Conservation (phyloP, 2,113 vertebrate species). For the Cepphus grylle region DNA sequence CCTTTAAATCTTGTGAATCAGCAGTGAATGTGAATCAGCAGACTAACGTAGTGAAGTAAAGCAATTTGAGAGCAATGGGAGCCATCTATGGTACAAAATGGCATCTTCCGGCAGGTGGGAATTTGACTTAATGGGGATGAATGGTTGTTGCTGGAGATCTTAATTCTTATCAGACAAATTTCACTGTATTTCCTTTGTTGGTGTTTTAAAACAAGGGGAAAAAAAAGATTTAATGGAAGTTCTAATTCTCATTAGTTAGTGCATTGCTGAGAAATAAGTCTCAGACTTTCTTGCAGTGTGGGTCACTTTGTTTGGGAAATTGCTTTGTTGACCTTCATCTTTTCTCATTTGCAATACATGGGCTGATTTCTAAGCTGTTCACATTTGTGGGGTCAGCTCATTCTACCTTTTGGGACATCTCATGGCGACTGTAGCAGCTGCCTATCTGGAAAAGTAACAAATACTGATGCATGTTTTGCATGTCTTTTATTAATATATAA, state of each 20-base stretch:
- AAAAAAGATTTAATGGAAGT: background rate
- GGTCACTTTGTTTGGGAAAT: background rate
- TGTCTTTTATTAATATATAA: background rate
- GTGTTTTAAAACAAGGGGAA: background rate
- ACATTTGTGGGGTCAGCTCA: background rate
- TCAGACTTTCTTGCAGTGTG: background rate
- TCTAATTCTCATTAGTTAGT: background rate
- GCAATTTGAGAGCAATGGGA: background rate
- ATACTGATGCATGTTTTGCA: background rate
- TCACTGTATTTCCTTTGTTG: background rate
- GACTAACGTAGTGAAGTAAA: background rate
- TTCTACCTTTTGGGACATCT: background rate
- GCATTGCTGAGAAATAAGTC: background rate
- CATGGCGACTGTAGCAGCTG: background rate
- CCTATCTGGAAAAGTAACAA: background rate
- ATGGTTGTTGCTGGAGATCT: background rate
- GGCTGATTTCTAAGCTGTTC: background rate
- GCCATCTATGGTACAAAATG: background rate
- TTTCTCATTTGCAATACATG: background rate
- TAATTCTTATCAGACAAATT: background rate
- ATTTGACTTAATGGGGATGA: background rate
- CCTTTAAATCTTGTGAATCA: conserved; percentile 29
- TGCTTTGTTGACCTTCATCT: background rate
- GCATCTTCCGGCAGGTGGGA: background rate
- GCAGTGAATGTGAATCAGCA: background rate